Base-by-base conservation (phyloP, 1,140 invertebrate species). In the Bombus breviceps region DNA sequence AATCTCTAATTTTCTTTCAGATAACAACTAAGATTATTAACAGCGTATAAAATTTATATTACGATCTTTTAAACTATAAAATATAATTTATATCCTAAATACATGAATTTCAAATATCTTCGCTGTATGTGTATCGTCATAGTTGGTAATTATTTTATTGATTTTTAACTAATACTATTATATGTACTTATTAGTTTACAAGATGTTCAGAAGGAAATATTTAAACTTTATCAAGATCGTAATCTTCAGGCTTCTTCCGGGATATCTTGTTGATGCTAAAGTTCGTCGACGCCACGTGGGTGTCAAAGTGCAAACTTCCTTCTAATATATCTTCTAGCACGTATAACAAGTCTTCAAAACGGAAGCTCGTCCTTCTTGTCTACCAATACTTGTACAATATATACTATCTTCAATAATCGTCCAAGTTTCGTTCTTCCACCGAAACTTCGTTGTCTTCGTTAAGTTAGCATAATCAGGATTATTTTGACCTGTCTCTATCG, bases 401-500 rank as follows among this genome's bases (percentile, higher is more conserved):
- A 53, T 39, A 15, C 34, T 32, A 0, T 43, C 47, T 59, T 84
- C 76, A 73, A 72, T 76, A 85, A 88, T 85, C 86, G 64, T 1
- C 47, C 8, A 77, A 88, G 57, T 84, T 87, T 80, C 59, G 76
- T 47, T 37, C 3, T 59, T 47, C 71, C 59, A 59, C 34, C 15
- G 34, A 34, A 28, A 53, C 62, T 79, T 88, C 57, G 76, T 87
- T 79, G 68, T 76, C 85, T 76, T 1, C 34, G 53, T 71, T 59
- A 59, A 41, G 62, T n/a, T 22, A 32, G 57, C 57, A 74, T 86
- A 82, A 87, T 86, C 76, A 86, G 79, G 47, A 86, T 78, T 85
- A 80, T 88, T 87, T 66, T 43, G 34, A 86, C 62, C 59, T 81
- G 53, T 47, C 76, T 13, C 71, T 28, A 64, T 76, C 71, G 39